A percentile compares a stretch with the other conserved stretches of the same genome.
Conservation (phyloP, 2,113 vertebrate genomes). For the Hystrix cristata region DNA sequence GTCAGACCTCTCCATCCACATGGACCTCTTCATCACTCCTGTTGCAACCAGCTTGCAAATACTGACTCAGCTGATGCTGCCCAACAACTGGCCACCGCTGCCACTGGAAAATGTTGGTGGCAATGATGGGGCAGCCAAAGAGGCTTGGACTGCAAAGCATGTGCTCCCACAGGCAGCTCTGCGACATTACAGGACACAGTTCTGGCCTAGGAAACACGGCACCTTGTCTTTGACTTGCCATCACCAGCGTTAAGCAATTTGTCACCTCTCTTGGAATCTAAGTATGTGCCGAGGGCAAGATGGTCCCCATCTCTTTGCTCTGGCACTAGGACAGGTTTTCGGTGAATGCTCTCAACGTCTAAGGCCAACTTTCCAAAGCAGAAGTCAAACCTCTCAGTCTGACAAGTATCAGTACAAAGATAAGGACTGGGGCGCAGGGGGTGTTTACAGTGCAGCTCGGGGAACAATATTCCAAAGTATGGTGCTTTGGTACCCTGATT, state of each 20-base stretch:
- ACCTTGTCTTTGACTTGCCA: neutral
- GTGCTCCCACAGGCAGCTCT: neutral
- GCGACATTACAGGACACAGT: neutral
- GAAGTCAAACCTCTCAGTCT: neutral
- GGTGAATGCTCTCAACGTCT: neutral
- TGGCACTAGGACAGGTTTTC: neutral
- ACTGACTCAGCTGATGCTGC: conserved; percentile 44
- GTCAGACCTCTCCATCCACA: conserved; percentile 66
- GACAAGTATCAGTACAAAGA: neutral
- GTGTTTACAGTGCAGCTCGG: neutral
- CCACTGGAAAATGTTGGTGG: neutral
- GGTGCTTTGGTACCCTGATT: neutral
- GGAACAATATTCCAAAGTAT: neutral
- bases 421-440: neutral
- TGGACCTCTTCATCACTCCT: conserved; percentile 73
- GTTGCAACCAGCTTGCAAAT: conserved; percentile 60
- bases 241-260: neutral
- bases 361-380: neutral
- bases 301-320: neutral
- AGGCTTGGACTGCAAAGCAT: neutral
- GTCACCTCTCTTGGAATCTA: neutral
- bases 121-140: neutral
- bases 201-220: neutral
- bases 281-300: neutral
- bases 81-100: neutral